Base-by-base conservation (phyloP, 2,113 vertebrate genomes). In the Centrocercus urophasianus region DNA sequence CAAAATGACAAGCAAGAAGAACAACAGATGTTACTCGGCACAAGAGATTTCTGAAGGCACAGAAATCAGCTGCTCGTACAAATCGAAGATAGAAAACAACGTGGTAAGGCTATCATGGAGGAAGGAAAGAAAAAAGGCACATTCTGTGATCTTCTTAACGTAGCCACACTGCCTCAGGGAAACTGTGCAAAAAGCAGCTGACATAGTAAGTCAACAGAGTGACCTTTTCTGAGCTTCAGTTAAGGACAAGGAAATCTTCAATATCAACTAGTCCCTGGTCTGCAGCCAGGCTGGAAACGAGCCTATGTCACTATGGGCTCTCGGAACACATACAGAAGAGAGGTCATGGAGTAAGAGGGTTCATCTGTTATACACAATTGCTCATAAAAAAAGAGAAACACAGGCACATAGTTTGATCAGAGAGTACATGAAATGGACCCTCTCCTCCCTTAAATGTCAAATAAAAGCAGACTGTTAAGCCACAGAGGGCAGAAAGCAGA, bases 201-300 rank as follows among this genome's bases (percentile, higher is more conserved):
- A 89, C 56, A 52, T 61, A 86, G 90, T 50, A 65, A 82, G 70
- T 57, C 73, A 93, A 79, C 71, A 52, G 66, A 67, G 48, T 76
- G 88, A 92, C 86, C 84, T 96, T 85, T 85, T 59, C 78, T 66
- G 67, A 64, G 79, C 88, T 87, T 85, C 93, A 36, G 3, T 36
- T 75, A 89, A 86, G 79, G 69, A 91, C 75, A 92, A 94, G 89
- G 69, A 93, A 91, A 85, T 64, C 25, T 83, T 38, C 11, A 0
- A 61, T 91, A 91, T 93, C 93, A 93, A 94, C 91, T 89, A 93
- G 79, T 30, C 32, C 52, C 64, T 60, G 71, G 66, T 95, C 63
- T 66, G 30, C 56, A 88, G 84, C 19, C 34, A 1, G 3, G 48
- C 85, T 93, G 38, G 64, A 93, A 91, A 91, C 5, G 36, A 70